These are phyloP conservation scores for Hapalemur alaotrensis DNA, from an alignment of 2,797 vertebrate species.

Conservation along the genomic window DNA sequence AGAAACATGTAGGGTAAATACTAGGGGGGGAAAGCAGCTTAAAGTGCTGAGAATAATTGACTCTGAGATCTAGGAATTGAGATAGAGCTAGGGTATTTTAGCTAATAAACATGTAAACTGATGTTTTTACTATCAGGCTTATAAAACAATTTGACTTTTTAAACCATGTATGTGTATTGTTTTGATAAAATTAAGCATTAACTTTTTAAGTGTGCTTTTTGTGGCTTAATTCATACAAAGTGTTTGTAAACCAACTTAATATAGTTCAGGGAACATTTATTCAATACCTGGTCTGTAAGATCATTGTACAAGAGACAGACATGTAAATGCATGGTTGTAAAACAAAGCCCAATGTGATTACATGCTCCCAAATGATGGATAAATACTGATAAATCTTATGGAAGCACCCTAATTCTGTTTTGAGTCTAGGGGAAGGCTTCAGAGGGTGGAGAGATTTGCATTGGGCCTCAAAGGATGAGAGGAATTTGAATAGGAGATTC, in stretches of 20 bases:
- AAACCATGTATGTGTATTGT: background rate
- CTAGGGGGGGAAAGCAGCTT: background rate
- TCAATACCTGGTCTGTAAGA: background rate
- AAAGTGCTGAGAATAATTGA: conserved; percentile 9
- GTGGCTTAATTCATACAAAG: conserved; percentile 21
- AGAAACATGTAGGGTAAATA: background rate
- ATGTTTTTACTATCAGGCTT: background rate
- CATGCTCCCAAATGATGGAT: background rate
- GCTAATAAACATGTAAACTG: background rate
- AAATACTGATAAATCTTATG: background rate
- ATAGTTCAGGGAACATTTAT: background rate
- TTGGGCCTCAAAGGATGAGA: background rate
- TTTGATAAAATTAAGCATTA: conserved; percentile 29
- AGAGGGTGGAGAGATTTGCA: background rate
- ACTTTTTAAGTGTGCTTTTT: conserved; percentile 34
- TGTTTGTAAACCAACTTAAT: conserved; percentile 25
- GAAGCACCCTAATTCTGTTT: background rate
- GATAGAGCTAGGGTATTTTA: background rate
- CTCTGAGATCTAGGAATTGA: background rate
- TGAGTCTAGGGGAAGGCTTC: background rate
- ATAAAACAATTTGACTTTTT: conserved; percentile 6
- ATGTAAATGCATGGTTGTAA: background rate
- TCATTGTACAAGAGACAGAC: background rate
- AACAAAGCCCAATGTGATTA: background rate
- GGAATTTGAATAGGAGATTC: conserved; percentile 33